Base-by-base conservation (phyloP, 2,888 invertebrate genomes). In the Endotricha flammealis region DNA sequence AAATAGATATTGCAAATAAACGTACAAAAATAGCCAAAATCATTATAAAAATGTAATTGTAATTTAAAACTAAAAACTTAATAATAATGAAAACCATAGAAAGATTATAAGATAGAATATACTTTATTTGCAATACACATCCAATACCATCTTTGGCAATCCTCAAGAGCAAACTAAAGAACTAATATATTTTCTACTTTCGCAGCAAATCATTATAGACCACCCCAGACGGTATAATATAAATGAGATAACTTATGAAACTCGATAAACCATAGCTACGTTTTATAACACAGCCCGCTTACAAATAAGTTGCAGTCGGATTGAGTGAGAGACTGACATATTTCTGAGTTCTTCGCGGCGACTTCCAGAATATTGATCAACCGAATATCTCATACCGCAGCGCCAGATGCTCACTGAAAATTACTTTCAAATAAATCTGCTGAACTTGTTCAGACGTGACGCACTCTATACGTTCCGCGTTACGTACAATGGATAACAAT, bases 301-400 rank as follows among this genome's bases (percentile, higher is more conserved):
- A 56, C 64, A 68, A 73, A 72, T 73, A 72, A 66, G 63, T 64
- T 62, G 63, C 69, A 69, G 55, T 55, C 53, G 53, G 63, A 77
- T 78, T 75, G 80, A 77, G 68, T 74, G 67, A 77, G 73, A 72
- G 73, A 77, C 75, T 79, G 80, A 73, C 79, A 82, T 77, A 80
- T 81, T 80, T 79, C 76, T 69, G 70, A 76, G 74, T 77, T 82
- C 77, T 76, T 77, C 70, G 70, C 48, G 50, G 67, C 67, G 71
- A 73, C 75, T 80, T 68, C 61, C 71, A 68, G 83, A 83, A 83
- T 85, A 85, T 85, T 83, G 85, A 85, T 82, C 80, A 83, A 75
- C 58, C 54, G 69, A 80, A 81, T 80, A 69, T 74, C 76, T 80
- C 78, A 80, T 72, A 72, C 77, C 82, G 75, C 74, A 75, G 53